Evolutionary conservation across 2,113 vertebrate species (phyloP), one percentile per base, ranked within the genome.

Genomic region (Shinisaurus crocodilurus): DNA sequence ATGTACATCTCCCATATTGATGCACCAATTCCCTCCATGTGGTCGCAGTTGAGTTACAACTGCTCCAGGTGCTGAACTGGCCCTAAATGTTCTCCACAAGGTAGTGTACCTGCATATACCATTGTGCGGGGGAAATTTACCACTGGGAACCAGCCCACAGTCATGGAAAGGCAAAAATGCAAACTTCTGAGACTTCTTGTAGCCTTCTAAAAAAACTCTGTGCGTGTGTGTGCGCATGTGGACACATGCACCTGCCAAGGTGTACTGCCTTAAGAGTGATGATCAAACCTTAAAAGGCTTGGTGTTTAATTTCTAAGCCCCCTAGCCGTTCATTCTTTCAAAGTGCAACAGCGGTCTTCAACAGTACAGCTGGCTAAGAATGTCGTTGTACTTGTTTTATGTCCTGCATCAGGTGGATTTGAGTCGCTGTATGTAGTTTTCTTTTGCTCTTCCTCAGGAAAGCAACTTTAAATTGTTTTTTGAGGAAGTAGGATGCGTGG

Each of bases 321-420:
- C 20, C 45, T 10, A 89, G 60, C 67, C 85, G 84, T 90, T 15
- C 43, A 83, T 8, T 81, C 9, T 20, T 83, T 82, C 85, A 79
- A 50, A 83, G 84, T 54, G 43, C 87, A 72, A 45, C 82, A 63
- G n/a, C 76, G 86, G 92, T 93, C 93, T 91, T 85, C 20, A 74
- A 83, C 82, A 89, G 3, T 60, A 23, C 43, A 75, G 83, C 54
- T 32, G 83, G 25, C 69, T 93, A 88, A 88, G 93, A 94, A 94
- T 94, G 92, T 76, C 54, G 92, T 88, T 87, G 6, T 89, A 84
- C 76, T 70, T 89, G 90, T 89, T 37, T 40, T 32, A 3, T n/a
- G 27, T 5, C 57, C 0, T 60, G 45, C 16, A 27, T 85, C 67
- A 80, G 85, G 90, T 88, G 72, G 82, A 70, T 50, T 10, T 57